These are phyloP conservation scores for Periophthalmus magnuspinnatus DNA, from an alignment of 2,797 vertebrate genomes.

Conservation along the genomic window DNA sequence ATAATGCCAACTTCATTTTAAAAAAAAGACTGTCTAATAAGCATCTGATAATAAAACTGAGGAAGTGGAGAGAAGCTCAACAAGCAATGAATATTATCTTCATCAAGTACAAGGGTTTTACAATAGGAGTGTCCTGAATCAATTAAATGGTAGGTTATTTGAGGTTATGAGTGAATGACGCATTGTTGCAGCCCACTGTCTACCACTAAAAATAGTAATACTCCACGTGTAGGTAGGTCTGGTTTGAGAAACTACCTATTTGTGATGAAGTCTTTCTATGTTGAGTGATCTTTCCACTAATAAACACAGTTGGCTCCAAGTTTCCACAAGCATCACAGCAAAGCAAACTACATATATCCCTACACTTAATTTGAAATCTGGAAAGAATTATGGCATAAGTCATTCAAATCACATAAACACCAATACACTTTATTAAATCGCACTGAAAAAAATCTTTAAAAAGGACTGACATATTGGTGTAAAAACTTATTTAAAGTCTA, in stretches of 20 bases:
- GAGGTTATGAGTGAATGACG: not conserved
- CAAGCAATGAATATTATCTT: too few species aligned
- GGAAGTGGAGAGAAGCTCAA: too few species aligned
- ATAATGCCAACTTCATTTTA: too few species aligned
- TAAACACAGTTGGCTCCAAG: conserved; percentile 24
- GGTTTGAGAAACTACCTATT: not conserved
- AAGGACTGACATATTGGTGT: not conserved
- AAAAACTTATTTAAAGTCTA: not conserved
- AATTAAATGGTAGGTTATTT: not conserved
- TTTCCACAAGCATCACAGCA: conserved; percentile 19
- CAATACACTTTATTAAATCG: not conserved
- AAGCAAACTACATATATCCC: too few species aligned
- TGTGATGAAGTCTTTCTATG: not conserved
- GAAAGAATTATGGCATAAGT: too few species aligned
- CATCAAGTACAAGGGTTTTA: not conserved
- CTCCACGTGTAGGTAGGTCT: not conserved
- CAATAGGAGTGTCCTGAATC: not conserved
- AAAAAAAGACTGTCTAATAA: too few species aligned
- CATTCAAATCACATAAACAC: not conserved
- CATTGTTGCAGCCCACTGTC: not conserved
- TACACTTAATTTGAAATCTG: too few species aligned
- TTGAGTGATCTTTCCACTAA: conserved; percentile 26
- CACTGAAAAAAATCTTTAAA: not conserved
- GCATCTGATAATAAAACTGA: too few species aligned
- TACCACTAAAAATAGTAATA: not conserved